Conservation (phyloP, 1,140 invertebrate species). For the Heliothis virescens region DNA sequence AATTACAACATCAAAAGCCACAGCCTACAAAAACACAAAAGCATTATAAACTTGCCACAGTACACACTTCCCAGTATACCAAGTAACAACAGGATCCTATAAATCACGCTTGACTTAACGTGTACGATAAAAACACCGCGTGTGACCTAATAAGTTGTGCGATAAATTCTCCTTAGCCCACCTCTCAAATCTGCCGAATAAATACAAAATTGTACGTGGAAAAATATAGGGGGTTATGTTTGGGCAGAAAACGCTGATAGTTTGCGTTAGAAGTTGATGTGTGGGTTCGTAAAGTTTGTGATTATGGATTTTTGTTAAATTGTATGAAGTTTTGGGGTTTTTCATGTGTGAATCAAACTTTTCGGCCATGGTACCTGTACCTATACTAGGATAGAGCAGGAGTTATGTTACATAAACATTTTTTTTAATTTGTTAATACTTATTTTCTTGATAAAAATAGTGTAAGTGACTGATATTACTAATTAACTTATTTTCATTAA, state of each 20-base stretch:
- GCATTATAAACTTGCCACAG: background rate
- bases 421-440: too few relatives aligned
- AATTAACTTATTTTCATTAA: too few relatives aligned
- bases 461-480: too few relatives aligned
- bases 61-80: background rate
- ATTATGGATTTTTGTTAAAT: too few relatives aligned
- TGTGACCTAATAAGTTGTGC: slow-evolving; percentile 20
- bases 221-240: background rate
- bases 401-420: too few relatives aligned
- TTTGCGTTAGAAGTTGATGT: too few relatives aligned
- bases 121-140: slow-evolving; percentile 13
- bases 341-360: too few relatives aligned
- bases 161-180: slow-evolving; percentile 24
- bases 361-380: too few relatives aligned
- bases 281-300: too few relatives aligned
- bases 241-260: background rate
- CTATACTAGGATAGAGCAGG: too few relatives aligned
- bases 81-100: slow-evolving; percentile 1
- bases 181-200: slow-evolving; percentile 39
- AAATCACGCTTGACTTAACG: slow-evolving; percentile 37
- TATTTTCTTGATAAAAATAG: too few relatives aligned
- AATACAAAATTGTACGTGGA: background rate
- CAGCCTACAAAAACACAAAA: background rate
- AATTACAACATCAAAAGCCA: background rate
- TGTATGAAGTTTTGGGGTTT: too few relatives aligned